Percentiles rank a stretch among this genome's conserved stretches.
Evolutionary conservation across 2,113 vertebrate species (phyloP).

Genomic region (Centrocercus urophasianus): DNA sequence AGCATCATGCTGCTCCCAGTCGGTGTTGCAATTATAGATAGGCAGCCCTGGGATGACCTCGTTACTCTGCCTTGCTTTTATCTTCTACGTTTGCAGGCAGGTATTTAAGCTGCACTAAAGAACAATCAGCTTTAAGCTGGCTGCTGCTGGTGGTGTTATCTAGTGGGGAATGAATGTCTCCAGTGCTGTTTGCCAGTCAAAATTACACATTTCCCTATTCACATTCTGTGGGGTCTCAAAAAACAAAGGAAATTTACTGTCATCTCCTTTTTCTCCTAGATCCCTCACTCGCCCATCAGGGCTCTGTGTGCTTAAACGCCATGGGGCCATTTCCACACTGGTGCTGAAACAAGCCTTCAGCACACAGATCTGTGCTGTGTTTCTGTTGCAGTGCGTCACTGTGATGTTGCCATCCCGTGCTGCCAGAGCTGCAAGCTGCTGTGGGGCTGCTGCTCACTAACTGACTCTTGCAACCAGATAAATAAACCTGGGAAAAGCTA

Average conservation of each 20-base stretch:
- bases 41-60: background rate
- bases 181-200: background rate
- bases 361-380: too few relatives aligned
- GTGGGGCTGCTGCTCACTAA: background rate
- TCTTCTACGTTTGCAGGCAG: background rate
- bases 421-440: background rate
- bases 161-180: background rate
- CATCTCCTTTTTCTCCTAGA: background rate
- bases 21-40: slow-evolving; percentile 23
- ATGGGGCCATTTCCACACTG: background rate
- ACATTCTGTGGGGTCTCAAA: background rate
- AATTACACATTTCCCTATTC: background rate
- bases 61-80: background rate
- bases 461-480: background rate
- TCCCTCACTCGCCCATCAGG: background rate
- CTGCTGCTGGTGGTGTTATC: background rate
- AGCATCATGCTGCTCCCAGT: background rate
- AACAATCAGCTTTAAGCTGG: background rate
- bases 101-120: background rate
- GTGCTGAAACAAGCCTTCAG: too few relatives aligned
- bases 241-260: background rate
- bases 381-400: background rate
- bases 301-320: background rate
- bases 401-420: background rate
- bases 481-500: background rate